Percentiles rank a stretch among this genome's conserved stretches.
Evolutionary conservation across 1,140 invertebrate species (phyloP).

Genomic region (Cardiocondyla obscurior): DNA sequence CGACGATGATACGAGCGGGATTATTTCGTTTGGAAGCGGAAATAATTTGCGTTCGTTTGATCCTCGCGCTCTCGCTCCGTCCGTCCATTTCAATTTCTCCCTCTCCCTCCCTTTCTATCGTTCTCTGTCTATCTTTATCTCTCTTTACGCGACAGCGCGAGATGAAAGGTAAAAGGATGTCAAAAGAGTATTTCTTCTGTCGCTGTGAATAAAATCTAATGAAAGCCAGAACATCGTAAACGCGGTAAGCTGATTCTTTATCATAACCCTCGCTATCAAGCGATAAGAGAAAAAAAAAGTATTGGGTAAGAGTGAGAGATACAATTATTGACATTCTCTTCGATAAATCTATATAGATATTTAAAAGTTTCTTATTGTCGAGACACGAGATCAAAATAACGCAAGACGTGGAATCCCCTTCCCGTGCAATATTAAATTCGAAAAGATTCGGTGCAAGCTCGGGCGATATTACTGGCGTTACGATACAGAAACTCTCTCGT

Average conservation of each 20-base stretch:
- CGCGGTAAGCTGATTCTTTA: slow-evolving; percentile 35
- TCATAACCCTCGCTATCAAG: slow-evolving; percentile 26
- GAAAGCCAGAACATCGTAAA: slow-evolving; percentile 38
- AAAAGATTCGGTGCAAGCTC: background rate
- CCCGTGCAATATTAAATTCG: slow-evolving; percentile 31
- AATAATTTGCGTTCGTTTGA: slow-evolving; percentile 68
- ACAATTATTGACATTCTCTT: background rate
- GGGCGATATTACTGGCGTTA: slow-evolving; percentile 8
- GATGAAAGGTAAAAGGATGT: slow-evolving; percentile 47
- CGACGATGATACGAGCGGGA: slow-evolving; percentile 40
- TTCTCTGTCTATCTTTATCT: no score
- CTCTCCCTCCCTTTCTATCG: no score
- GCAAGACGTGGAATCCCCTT: background rate
- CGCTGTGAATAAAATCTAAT: slow-evolving; percentile 49
- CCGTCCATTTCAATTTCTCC: slow-evolving; percentile 57
- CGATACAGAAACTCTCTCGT: slow-evolving; percentile 6
- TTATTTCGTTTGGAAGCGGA: slow-evolving; percentile 65
- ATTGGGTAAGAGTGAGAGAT: background rate
- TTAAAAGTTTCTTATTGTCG: background rate
- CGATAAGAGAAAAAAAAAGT: slow-evolving; percentile 23
- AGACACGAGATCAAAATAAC: no score
- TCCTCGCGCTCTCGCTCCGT: slow-evolving; percentile 36
- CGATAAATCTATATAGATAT: background rate
- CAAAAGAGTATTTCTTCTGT: slow-evolving; percentile 48
- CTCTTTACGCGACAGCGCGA: slow-evolving; percentile 48